phyloP scores from a whole-genome alignment of 2,888 invertebrate genomes.

The Drosophila mulleri region DNA sequence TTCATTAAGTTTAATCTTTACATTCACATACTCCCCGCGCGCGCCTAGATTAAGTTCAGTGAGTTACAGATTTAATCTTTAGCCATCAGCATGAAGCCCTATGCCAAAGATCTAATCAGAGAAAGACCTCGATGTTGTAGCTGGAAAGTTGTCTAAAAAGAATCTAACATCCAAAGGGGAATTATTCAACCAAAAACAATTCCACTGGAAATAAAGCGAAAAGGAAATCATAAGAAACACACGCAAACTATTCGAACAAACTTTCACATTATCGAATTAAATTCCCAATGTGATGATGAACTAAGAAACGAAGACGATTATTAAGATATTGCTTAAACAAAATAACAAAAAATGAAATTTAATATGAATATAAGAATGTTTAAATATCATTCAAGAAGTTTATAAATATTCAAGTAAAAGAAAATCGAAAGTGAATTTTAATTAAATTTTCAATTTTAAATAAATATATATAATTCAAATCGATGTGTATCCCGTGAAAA shows the following conservation, averaged over 20 bases:
- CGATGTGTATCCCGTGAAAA: not conserved
- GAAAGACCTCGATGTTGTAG: conserved; percentile 38
- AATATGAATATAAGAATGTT: conserved; percentile 17
- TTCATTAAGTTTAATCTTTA: not conserved
- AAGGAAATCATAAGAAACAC: not conserved
- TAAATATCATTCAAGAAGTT: conserved; percentile 34
- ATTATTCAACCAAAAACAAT: conserved; percentile 39
- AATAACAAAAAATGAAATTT: conserved; percentile 11
- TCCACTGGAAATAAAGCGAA: conserved; percentile 73
- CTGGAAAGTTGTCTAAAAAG: conserved; percentile 2
- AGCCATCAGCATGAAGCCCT: conserved; percentile 21
- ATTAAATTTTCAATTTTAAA: conserved; percentile 13
- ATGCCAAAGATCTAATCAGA: conserved; percentile 36
- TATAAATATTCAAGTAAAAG: conserved; percentile 27
- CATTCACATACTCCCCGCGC: conserved; percentile 18
- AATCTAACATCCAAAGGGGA: conserved; percentile 30
- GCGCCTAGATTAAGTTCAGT: not conserved
- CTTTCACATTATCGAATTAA: conserved; percentile 48
- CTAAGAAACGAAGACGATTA: conserved; percentile 27
- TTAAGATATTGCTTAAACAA: conserved; percentile 22
- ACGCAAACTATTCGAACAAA: conserved; percentile 18
- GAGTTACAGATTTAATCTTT: conserved; percentile 45
- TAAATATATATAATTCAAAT: conserved; percentile 7
- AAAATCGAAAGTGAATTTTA: conserved; percentile 4
- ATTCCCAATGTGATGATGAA: conserved; percentile 70